Base-by-base conservation (phyloP, 2,113 vertebrate species). In the Chloroceryle aenea region DNA sequence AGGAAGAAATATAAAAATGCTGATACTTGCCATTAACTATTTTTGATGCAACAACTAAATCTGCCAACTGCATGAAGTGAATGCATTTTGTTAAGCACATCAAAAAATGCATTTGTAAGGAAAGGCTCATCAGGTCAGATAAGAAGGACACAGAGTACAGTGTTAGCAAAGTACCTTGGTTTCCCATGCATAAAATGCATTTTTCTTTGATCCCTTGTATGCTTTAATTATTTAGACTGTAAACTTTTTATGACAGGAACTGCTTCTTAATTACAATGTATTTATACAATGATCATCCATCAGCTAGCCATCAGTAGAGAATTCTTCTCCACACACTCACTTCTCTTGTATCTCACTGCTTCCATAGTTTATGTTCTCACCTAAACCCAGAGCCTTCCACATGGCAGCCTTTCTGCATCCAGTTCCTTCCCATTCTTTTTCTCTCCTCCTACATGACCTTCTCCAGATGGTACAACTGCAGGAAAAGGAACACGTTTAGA, bases 11-110 rank as follows among this genome's bases (percentile, higher is more conserved):
- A 96, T 85, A 94, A 97, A 97, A 97, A 96, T 96, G 96, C 96
- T 97, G 96, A 97, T 97, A 96, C 92, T 96, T 96, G 95, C 95
- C 90, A 72, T 96, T 96, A 96, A 97, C 96, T 96, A 97, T 97
- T 97, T 97, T 96, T 92, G 96, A 96, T 96, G 96, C 96, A 94
- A 97, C 90, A 95, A 94, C 93, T 81, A 89, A 95, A 95, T 95
- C 92, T 97, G 95, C 96, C 96, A 97, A 96, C 88, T 97, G 96
- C 80, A 92, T 84, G 80, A 95, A 96, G 93, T 94, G 96, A 96
- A 96, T 97, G 74, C 96, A 92, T 97, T 97, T 97, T 96, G 95
- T 97, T 93, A 97, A 96, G 92, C 96, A 73, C 96, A 96, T 97
- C 96, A 97, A 94, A 96, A 96, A 93, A 93, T 92, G 66, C 93